Evolutionary conservation across 2,797 vertebrate genomes (phyloP).

Genomic region (Crotalus adamanteus): DNA sequence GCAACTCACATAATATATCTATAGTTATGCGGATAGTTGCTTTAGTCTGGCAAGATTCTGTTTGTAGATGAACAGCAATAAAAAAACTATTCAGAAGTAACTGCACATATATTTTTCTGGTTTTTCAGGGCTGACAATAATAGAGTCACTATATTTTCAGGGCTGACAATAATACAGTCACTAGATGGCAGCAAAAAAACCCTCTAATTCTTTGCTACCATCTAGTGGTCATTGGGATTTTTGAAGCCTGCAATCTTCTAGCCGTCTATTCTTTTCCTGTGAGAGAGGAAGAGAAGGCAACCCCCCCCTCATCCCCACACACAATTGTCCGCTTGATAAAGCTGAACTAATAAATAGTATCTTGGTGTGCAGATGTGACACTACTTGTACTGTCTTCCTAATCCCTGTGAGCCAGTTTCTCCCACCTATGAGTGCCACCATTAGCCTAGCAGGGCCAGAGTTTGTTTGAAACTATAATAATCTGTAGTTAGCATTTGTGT

Average conservation of each 20-base stretch:
- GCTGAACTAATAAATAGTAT: neutral
- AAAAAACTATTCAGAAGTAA: neutral
- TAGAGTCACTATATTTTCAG: neutral
- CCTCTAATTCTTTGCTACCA: neutral
- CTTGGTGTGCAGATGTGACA: neutral
- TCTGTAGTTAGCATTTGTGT: neutral
- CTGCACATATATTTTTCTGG: neutral
- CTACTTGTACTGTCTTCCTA: neutral
- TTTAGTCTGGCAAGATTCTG: neutral
- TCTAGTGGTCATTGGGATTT: neutral
- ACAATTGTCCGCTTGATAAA: neutral
- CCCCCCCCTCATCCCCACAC: too few relatives aligned
- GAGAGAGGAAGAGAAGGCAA: neutral
- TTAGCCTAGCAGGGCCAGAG: neutral
- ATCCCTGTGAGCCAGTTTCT: neutral
- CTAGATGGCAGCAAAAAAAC: neutral
- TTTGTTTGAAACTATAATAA: neutral
- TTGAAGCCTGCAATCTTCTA: neutral
- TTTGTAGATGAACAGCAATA: neutral
- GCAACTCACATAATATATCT: neutral
- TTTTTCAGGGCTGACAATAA: neutral
- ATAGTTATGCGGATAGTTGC: neutral
- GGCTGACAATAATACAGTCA: neutral
- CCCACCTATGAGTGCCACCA: neutral
- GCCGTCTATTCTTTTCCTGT: neutral